phyloP scores from a whole-genome alignment of 2,888 invertebrate species.

The Phaonia tiefii region DNA sequence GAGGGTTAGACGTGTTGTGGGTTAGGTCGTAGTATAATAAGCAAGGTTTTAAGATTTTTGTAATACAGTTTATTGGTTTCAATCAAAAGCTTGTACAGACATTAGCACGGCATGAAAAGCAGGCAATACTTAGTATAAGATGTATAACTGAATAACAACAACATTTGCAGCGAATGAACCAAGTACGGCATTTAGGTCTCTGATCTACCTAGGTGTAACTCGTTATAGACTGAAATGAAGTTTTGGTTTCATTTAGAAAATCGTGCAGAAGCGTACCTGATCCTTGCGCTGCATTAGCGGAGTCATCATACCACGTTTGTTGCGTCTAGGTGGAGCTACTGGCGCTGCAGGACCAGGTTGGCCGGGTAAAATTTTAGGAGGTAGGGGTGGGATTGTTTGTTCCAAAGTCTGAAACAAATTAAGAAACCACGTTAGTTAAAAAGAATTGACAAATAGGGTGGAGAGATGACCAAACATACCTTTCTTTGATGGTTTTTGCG shows the following conservation, averaged over 20 bases:
- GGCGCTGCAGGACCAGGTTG: constrained; percentile 79
- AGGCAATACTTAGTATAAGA: constrained; percentile 36
- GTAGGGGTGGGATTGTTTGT: constrained; percentile 83
- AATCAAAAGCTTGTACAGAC: constrained; percentile 37
- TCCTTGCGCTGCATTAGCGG: constrained; percentile 81
- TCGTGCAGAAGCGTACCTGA: constrained; percentile 81
- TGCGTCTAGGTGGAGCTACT: constrained; percentile 85
- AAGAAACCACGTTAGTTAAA: not conserved
- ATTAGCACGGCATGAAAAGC: constrained; percentile 46
- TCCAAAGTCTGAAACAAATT: constrained; percentile 75
- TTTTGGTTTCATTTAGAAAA: constrained; percentile 75
- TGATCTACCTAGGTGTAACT: not conserved
- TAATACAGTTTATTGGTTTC: constrained; percentile 47
- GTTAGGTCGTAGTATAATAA: constrained; percentile 38
- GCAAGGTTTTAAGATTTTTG: constrained; percentile 31
- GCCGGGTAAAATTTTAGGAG: constrained; percentile 82
- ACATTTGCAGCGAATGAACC: not conserved
- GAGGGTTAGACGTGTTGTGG: constrained; percentile 66
- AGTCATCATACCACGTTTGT: constrained; percentile 83
- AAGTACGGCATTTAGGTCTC: not conserved
- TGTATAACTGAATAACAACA: constrained; percentile 9
- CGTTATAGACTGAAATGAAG: not conserved
- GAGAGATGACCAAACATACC: constrained; percentile 80
- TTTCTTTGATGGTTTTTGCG: constrained; percentile 90
- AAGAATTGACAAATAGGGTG: not conserved